A percentile compares a stretch with the other conserved stretches of the same genome.
Conservation (phyloP, 2,888 invertebrate species). For the Auanema sp. region DNA sequence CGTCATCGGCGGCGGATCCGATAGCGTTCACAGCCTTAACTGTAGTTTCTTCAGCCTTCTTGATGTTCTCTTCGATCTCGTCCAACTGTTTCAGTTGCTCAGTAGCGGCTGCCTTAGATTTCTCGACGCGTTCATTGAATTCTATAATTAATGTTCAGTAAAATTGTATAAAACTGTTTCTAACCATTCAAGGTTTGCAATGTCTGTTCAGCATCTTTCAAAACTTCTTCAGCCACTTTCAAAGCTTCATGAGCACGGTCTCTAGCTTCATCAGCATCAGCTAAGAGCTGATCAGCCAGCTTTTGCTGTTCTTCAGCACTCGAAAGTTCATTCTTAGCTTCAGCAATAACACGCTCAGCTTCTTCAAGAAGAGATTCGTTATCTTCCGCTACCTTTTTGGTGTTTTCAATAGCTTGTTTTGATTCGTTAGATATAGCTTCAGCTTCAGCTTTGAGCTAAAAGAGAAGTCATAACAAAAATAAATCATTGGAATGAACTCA, state of each 20-base stretch:
- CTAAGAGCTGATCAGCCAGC: constrained; percentile 77
- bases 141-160: constrained; percentile 67
- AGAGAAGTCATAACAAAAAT: background rate
- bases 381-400: constrained; percentile 73
- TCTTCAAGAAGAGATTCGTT: constrained; percentile 65
- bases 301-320: constrained; percentile 74
- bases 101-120: constrained; percentile 80
- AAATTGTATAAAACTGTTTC: constrained; percentile 28
- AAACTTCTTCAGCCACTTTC: constrained; percentile 79
- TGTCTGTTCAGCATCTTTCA: constrained; percentile 80
- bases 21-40: constrained; percentile 43
- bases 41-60: constrained; percentile 70
- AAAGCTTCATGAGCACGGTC: constrained; percentile 82
- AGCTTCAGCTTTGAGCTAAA: constrained; percentile 73
- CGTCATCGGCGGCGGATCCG: constrained; percentile 40
- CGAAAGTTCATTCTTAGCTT: constrained; percentile 67
- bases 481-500: constrained; percentile 67
- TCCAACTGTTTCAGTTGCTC: constrained; percentile 78
- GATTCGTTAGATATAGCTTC: constrained; percentile 64
- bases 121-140: constrained; percentile 86
- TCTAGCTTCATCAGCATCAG: constrained; percentile 74
- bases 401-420: constrained; percentile 70
- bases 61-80: constrained; percentile 76
- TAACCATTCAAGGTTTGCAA: constrained; percentile 14
- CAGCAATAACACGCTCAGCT: constrained; percentile 72